Base-by-base conservation (phyloP, 2,888 invertebrate species). In the Dexiosoma caninum region DNA sequence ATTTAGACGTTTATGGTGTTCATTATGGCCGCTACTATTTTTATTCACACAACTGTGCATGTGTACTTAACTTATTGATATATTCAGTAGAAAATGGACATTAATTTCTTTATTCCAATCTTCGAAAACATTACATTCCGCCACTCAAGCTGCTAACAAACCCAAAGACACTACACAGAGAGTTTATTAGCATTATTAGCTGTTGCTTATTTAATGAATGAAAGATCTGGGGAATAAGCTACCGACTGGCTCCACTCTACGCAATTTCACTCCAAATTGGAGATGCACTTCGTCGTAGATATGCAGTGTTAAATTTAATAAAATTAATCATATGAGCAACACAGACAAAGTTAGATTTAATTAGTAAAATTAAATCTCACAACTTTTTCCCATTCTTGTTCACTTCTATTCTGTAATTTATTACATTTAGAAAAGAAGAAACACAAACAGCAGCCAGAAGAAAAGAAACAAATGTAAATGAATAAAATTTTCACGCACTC, bases 301-400 rank as follows among this genome's bases (percentile, higher is more conserved):
- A 44, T 53, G 30, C 40, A 55, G 21, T 51, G 32, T 51, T 64
- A 55, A 76, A 76, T 76, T 72, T 67, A 67, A 81, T 81, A 51
- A 77, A 77, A 77, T 81, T 81, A 81, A 81, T 81, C 81, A 77
- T 69, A 53, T 35, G 35, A 69, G 42, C 40, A 67, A 77, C 72
- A 81, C 55, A 77, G 77, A 74, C 72, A 81, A 77, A 81, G 81
- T 81, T 64, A 42, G 81, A 81, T 77, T 80, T 82, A 82, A 82
- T 80, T 80, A 79, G 79, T 64, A 66, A 80, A 79, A 82, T 82
- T 79, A 82, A 80, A 82, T 82, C 74, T 70, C 42, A 42, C 53
- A 77, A 74, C 59, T 66, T 70, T 77, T 81, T 62, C 2, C 30
- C 23, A 49, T 14, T 57, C 57, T 66, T 66, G 46, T 23, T 51